Evolutionary conservation across 2,888 invertebrate genomes (phyloP).

Genomic region (Drosophila tripunctata): DNA sequence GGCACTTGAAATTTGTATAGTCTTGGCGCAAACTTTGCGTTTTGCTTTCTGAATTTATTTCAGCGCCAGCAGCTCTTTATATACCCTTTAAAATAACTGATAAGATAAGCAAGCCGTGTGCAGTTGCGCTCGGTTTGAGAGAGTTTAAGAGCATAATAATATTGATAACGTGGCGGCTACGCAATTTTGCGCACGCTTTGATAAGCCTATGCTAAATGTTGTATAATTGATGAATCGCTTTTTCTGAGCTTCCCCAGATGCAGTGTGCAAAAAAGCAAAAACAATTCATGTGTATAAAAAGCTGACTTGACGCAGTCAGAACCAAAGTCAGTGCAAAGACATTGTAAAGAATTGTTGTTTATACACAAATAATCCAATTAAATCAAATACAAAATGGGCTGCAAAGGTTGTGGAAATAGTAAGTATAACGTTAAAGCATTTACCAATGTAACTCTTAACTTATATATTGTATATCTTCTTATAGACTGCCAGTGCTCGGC

Average conservation of each 20-base stretch:
- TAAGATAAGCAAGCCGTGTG: conserved; percentile 57
- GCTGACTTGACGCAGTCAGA: neutral
- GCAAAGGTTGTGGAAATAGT: conserved; percentile 75
- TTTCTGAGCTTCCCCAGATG: neutral
- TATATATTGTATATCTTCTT: neutral
- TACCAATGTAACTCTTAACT: neutral
- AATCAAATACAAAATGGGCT: conserved; percentile 55
- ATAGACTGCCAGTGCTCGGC: conserved; percentile 72
- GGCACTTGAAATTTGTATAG: neutral
- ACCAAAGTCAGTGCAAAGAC: conserved; percentile 16
- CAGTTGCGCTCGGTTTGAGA: conserved; percentile 33
- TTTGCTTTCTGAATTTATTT: conserved; percentile 14
- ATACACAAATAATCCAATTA: neutral
- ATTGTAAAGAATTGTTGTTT: conserved; percentile 1
- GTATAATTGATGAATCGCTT: neutral
- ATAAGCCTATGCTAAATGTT: conserved; percentile 21
- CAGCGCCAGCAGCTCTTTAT: conserved; percentile 10
- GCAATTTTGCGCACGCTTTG: conserved; percentile 49
- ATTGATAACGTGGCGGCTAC: conserved; percentile 6
- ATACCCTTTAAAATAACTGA: conserved; percentile 33
- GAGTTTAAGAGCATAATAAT: conserved; percentile 38
- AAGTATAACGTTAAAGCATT: conserved; percentile 30
- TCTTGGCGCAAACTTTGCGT: conserved; percentile 3
- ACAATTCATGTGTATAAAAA: conserved; percentile 49
- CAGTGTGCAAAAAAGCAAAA: conserved; percentile 55